phyloP scores from a whole-genome alignment of 2,797 vertebrate species.

The Cossypha polioptera region DNA sequence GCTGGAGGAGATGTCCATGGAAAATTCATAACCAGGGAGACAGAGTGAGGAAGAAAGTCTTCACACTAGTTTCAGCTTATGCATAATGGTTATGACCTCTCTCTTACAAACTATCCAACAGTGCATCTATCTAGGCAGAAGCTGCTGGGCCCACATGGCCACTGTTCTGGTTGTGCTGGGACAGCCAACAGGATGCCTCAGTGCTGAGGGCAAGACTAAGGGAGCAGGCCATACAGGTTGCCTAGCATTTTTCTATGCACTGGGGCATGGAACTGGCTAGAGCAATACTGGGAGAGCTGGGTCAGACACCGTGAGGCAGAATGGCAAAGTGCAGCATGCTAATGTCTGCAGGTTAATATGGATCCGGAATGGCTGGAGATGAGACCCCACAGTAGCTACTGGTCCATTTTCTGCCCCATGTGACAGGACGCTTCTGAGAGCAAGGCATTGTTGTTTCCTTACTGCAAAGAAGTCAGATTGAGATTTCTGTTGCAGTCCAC shows the following conservation, averaged over 20 bases:
- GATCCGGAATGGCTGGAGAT: neutral
- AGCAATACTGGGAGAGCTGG: neutral
- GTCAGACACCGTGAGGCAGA: neutral
- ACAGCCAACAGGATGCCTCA: neutral
- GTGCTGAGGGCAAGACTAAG: neutral
- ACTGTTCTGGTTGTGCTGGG: neutral
- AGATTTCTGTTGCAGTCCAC: neutral
- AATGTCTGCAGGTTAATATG: neutral
- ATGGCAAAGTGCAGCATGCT: neutral
- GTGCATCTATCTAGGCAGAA: neutral
- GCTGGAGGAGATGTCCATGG: neutral
- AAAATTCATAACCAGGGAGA: neutral
- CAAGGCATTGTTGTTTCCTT: neutral
- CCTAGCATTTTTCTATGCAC: neutral
- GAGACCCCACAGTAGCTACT: neutral
- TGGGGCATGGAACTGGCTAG: neutral
- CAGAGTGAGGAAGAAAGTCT: neutral
- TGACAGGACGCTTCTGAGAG: neutral
- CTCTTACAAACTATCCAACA: neutral
- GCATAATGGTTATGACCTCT: neutral
- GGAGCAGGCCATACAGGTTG: neutral
- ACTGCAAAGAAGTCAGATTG: neutral
- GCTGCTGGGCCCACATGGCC: neutral
- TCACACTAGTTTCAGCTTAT: neutral
- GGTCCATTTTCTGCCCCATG: neutral